Conservation (phyloP, 2,888 invertebrate species). For the Stenolophus ochropezus region DNA sequence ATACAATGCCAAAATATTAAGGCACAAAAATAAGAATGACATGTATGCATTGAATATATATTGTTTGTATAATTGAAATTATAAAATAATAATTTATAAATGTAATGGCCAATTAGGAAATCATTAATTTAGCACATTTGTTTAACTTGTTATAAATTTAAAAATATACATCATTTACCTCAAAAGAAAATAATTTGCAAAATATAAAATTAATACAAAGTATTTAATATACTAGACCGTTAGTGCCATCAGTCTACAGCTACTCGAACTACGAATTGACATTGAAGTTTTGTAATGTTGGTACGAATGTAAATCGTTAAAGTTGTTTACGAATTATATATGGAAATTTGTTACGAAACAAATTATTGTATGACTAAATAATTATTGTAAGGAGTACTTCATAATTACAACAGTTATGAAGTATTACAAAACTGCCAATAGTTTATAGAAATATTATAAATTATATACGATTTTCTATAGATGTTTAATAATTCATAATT, state of each 20-base stretch:
- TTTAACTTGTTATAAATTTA: constrained; percentile 11
- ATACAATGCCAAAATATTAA: neutral
- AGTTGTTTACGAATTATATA: constrained; percentile 42
- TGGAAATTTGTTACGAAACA: constrained; percentile 15
- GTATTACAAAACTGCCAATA: constrained; percentile 62
- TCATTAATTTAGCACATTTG: constrained; percentile 17
- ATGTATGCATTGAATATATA: too few relatives aligned
- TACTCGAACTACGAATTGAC: constrained; percentile 15
- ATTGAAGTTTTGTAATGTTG: constrained; percentile 42
- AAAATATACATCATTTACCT: constrained; percentile 39
- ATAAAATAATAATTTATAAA: neutral
- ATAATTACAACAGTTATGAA: neutral
- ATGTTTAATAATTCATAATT: constrained; percentile 30
- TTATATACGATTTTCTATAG: constrained; percentile 61
- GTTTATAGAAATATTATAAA: constrained; percentile 57
- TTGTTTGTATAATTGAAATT: constrained; percentile 14
- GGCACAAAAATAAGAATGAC: constrained; percentile 33
- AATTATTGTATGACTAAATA: constrained; percentile 45
- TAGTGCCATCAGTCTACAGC: constrained; percentile 39
- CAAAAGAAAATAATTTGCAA: constrained; percentile 18
- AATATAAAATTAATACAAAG: constrained; percentile 9
- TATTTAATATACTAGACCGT: constrained; percentile 23
- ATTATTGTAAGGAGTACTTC: constrained; percentile 46
- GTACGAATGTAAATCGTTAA: constrained; percentile 42
- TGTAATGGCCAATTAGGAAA: constrained; percentile 35